Conservation (phyloP, 2,888 invertebrate genomes). For the Dryomyza anilis region DNA sequence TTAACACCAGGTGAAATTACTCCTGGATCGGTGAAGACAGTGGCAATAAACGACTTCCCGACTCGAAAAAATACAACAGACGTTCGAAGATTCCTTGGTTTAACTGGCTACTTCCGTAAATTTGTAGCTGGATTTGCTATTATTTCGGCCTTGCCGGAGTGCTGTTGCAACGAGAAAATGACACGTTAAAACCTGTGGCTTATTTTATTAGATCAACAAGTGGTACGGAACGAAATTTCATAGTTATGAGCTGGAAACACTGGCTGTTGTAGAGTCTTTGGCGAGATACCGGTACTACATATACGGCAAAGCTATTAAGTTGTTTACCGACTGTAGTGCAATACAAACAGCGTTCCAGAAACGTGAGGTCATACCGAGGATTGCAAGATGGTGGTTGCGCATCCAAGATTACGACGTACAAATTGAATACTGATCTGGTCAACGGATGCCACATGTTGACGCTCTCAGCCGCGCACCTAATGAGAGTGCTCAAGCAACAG, state of each 20-base stretch:
- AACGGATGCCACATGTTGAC: slow-evolving; percentile 23
- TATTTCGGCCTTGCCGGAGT: slow-evolving; percentile 12
- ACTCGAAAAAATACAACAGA: slow-evolving; percentile 24
- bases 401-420: slow-evolving; percentile 21
- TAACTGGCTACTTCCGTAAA: slow-evolving; percentile 32
- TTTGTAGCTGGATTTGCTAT: slow-evolving; percentile 28
- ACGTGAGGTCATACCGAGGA: slow-evolving; percentile 17
- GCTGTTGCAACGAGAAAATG: background rate
- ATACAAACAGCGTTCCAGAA: slow-evolving; percentile 23
- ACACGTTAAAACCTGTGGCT: slow-evolving; percentile 21
- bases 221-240: slow-evolving; percentile 38
- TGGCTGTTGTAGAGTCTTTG: slow-evolving; percentile 29
- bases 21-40: slow-evolving; percentile 27
- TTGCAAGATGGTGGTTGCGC: slow-evolving; percentile 26
- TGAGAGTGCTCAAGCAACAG: background rate
- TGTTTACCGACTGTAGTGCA: slow-evolving; percentile 29
- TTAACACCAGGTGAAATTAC: slow-evolving; percentile 21
- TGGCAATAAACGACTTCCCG: slow-evolving; percentile 24
- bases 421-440: slow-evolving; percentile 30
- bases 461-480: slow-evolving; percentile 13
- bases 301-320: slow-evolving; percentile 26
- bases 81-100: slow-evolving; percentile 29
- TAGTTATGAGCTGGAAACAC: slow-evolving; percentile 50
- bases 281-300: slow-evolving; percentile 9
- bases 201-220: slow-evolving; percentile 23